Conservation (phyloP, 2,888 invertebrate genomes). For the Ommatoiulus sabulosus region DNA sequence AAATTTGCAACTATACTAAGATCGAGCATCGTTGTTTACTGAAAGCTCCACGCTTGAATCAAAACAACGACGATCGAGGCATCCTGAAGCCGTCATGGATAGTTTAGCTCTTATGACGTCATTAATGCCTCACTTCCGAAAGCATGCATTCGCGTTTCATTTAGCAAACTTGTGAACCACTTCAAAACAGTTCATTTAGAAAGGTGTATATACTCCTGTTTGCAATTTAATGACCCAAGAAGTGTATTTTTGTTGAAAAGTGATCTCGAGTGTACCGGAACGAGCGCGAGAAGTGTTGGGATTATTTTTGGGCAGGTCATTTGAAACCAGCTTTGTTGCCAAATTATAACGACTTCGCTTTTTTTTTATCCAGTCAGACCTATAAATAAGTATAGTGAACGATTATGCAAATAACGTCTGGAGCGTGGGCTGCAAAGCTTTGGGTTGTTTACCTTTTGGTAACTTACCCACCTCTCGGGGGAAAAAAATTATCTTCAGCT, state of each 20-base stretch:
- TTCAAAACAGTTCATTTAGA: background rate
- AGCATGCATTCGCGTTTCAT: background rate
- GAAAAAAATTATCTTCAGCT: background rate
- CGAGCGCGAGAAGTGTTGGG: background rate
- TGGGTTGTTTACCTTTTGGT: background rate
- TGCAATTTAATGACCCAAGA: background rate
- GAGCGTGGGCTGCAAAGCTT: background rate
- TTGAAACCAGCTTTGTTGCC: constrained; percentile 31
- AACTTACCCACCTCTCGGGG: background rate
- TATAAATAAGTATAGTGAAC: background rate
- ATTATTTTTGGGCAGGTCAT: constrained; percentile 24
- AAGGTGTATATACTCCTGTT: background rate
- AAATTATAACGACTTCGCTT: background rate
- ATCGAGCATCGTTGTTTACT: too few species aligned
- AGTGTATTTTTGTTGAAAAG: background rate
- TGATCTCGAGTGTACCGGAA: background rate
- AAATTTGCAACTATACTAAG: too few species aligned
- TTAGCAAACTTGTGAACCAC: background rate
- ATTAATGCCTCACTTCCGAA: background rate
- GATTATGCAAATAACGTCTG: background rate
- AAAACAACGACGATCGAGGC: too few species aligned
- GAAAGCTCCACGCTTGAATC: too few species aligned
- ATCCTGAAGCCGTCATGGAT: too few species aligned
- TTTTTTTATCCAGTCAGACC: background rate
- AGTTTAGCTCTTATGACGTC: too few species aligned